Percentiles rank a stretch among this genome's conserved stretches.
Conservation (phyloP, 2,797 vertebrate genomes). For the Molossus alvarezi region DNA sequence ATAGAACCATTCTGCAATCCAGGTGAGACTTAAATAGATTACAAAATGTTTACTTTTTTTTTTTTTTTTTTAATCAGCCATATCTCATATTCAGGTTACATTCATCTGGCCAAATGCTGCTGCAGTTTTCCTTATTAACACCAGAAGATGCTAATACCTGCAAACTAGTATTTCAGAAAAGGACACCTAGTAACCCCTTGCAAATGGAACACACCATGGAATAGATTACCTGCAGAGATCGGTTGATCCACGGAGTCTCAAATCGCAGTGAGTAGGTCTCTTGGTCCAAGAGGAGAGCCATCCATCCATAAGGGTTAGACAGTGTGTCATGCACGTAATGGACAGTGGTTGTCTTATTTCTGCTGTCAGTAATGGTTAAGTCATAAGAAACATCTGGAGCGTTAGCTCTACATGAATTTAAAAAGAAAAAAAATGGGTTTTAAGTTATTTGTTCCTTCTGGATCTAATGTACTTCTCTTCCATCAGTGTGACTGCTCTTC, state of each 20-base stretch:
- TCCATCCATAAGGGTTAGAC: conserved; percentile 89
- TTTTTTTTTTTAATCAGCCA: background rate
- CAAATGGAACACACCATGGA: background rate
- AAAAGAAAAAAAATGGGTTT: conserved; percentile 9
- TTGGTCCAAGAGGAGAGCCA: conserved; percentile 89
- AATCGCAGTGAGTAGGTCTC: conserved; percentile 87
- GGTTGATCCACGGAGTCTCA: conserved; percentile 72
- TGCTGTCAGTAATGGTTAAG: conserved; percentile 89
- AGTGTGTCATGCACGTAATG: conserved; percentile 89
- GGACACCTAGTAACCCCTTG: background rate
- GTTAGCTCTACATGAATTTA: conserved; percentile 80
- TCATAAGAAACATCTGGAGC: conserved; percentile 82
- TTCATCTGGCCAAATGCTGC: background rate
- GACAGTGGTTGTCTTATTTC: conserved; percentile 87
- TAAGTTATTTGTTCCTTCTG: background rate
- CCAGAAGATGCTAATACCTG: background rate
- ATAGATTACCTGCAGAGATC: conserved; percentile 88
- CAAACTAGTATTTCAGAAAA: background rate
- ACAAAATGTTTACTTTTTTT: background rate
- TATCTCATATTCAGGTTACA: background rate
- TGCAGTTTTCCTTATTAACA: background rate
- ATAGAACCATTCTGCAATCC: conserved; percentile 11
- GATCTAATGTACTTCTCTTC: background rate
- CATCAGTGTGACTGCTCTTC: background rate
- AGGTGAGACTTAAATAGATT: conserved; percentile 56